These are phyloP conservation scores for Orthonychiurus folsomi DNA, from an alignment of 2,888 invertebrate species.

Conservation along the genomic window DNA sequence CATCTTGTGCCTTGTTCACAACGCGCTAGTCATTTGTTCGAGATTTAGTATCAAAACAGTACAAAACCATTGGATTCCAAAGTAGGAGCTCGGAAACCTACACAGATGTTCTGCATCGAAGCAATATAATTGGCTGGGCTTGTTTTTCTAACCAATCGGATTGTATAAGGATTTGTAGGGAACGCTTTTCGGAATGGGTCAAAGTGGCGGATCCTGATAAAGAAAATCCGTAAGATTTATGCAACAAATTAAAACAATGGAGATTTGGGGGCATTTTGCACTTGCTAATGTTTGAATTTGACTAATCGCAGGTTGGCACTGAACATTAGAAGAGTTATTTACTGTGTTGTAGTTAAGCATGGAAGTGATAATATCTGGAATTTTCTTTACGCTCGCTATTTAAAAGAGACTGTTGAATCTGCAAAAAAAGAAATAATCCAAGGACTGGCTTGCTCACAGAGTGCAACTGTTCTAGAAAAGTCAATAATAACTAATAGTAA, in stretches of 20 bases:
- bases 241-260: not conserved
- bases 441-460: not conserved
- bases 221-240: not conserved
- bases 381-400: not conserved
- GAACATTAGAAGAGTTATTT: not conserved
- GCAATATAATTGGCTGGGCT: not conserved
- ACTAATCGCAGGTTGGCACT: not conserved
- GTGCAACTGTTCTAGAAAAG: not conserved
- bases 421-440: not conserved
- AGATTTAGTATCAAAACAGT: not conserved
- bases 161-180: not conserved
- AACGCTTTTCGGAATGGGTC: not conserved
- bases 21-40: not conserved
- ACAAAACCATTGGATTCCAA: not conserved
- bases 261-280: too few species aligned
- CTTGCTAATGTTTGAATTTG: not conserved
- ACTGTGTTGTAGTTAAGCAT: not conserved
- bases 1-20: too few species aligned
- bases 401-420: not conserved
- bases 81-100: not conserved
- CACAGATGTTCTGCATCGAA: conserved; percentile 1
- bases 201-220: not conserved
- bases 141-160: not conserved
- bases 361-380: not conserved
- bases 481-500: too few species aligned